phyloP scores from a whole-genome alignment of 30 jellyfish, hydroid and myxozoan genomes.

The Mastigias papua region DNA sequence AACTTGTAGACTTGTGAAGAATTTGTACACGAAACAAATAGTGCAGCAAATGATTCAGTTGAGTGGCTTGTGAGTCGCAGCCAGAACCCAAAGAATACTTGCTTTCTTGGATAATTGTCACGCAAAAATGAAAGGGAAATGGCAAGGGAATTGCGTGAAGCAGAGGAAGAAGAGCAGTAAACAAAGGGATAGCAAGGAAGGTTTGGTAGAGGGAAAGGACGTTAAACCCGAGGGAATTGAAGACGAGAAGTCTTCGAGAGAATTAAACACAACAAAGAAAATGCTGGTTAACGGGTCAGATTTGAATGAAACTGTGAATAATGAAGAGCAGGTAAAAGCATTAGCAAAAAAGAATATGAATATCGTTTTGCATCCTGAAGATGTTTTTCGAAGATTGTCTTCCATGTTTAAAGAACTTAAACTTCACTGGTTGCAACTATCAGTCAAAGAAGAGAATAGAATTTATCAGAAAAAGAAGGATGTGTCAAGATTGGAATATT shows the following conservation, averaged over 20 bases:
- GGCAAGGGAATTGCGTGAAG: background rate
- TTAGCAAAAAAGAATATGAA: too few relatives aligned
- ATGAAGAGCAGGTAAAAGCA: constrained; percentile 15
- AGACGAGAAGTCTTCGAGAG: background rate
- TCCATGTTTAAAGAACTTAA: constrained; percentile 36
- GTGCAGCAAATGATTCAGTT: too few relatives aligned
- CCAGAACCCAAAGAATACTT: too few relatives aligned
- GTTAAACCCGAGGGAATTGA: background rate
- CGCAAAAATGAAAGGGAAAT: background rate
- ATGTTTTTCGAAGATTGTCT: constrained; percentile 45
- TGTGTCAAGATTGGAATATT: constrained; percentile 10
- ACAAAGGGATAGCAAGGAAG: background rate
- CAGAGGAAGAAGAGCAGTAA: constrained; percentile 27
- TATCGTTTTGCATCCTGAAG: too few relatives aligned
- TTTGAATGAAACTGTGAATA: constrained; percentile 5
- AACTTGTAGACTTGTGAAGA: constrained; percentile 6
- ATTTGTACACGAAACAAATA: constrained; percentile 43
- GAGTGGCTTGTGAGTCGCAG: too few relatives aligned
- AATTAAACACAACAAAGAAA: background rate
- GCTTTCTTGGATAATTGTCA: too few relatives aligned
- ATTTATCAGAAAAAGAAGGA: background rate
- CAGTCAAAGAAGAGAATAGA: background rate
- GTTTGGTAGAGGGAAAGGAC: background rate
- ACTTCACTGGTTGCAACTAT: constrained; percentile 38
- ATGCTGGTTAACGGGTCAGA: background rate